Evolutionary conservation across 2,888 invertebrate genomes (phyloP).

Genomic region (Dolomedes plantarius): DNA sequence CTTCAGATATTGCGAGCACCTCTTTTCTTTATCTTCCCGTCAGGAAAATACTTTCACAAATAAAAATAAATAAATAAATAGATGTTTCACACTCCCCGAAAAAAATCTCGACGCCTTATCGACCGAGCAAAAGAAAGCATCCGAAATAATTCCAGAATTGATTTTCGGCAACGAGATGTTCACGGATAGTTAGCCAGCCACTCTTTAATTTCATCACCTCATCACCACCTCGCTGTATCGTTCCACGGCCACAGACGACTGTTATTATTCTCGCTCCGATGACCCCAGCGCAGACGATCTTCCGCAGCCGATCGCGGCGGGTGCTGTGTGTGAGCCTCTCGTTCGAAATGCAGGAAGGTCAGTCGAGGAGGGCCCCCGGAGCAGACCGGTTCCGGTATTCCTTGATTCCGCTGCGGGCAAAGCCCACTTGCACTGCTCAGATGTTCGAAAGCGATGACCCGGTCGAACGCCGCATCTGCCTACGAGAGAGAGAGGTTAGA

Average conservation of each 20-base stretch:
- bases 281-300: not conserved
- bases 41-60: too few relatives aligned
- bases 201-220: not conserved
- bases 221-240: not conserved
- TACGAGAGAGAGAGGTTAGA: not conserved
- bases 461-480: slow-evolving; percentile 2
- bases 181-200: too few relatives aligned
- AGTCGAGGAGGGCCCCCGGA: not conserved
- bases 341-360: not conserved
- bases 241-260: not conserved
- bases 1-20: too few relatives aligned
- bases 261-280: not conserved
- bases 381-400: slow-evolving; percentile 49
- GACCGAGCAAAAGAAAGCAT: too few relatives aligned
- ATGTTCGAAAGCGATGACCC: slow-evolving; percentile 44
- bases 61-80: too few relatives aligned
- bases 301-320: not conserved
- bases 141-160: too few relatives aligned
- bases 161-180: too few relatives aligned
- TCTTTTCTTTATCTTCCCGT: too few relatives aligned
- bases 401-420: slow-evolving; percentile 2
- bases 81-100: too few relatives aligned
- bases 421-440: slow-evolving; percentile 25
- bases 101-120: too few relatives aligned
- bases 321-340: too few relatives aligned